A percentile compares a stretch with the other conserved stretches of the same genome.
Conservation (phyloP, 1,140 invertebrate genomes). For the Cotesia glomerata region DNA sequence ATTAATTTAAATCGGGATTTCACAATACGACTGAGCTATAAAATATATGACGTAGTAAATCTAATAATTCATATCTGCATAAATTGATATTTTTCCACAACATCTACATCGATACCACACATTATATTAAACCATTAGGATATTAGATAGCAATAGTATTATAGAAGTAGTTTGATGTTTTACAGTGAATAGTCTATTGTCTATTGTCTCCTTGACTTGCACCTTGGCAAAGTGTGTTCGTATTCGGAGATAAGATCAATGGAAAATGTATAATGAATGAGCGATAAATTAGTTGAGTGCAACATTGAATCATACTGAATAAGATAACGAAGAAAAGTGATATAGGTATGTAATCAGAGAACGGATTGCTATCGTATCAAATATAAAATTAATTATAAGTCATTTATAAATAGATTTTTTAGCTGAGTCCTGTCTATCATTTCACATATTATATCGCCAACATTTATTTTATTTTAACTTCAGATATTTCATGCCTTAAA, state of each 20-base stretch:
- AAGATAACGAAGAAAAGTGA: constrained; percentile 16
- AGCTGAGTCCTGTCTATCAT: neutral
- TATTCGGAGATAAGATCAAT: neutral
- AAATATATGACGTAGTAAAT: too few relatives aligned
- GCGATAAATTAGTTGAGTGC: constrained; percentile 12
- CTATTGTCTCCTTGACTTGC: neutral
- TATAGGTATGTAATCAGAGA: constrained; percentile 16
- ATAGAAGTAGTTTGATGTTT: neutral
- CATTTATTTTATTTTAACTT: neutral
- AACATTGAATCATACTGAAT: constrained; percentile 10
- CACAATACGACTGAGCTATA: neutral
- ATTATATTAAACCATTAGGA: too few relatives aligned
- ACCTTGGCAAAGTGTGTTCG: neutral
- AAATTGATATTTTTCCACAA: too few relatives aligned
- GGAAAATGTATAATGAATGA: constrained; percentile 11
- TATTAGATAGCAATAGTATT: neutral
- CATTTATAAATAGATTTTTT: neutral
- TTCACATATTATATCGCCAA: neutral
- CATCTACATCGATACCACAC: too few relatives aligned
- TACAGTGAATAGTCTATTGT: constrained; percentile 4
- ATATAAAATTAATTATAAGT: constrained; percentile 4
- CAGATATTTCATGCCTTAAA: too few relatives aligned
- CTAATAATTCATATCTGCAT: too few relatives aligned
- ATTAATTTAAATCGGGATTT: neutral
- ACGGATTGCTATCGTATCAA: constrained; percentile 6